phyloP scores from a whole-genome alignment of 2,113 vertebrate species.

The Tretioscincus oriximinensis region DNA sequence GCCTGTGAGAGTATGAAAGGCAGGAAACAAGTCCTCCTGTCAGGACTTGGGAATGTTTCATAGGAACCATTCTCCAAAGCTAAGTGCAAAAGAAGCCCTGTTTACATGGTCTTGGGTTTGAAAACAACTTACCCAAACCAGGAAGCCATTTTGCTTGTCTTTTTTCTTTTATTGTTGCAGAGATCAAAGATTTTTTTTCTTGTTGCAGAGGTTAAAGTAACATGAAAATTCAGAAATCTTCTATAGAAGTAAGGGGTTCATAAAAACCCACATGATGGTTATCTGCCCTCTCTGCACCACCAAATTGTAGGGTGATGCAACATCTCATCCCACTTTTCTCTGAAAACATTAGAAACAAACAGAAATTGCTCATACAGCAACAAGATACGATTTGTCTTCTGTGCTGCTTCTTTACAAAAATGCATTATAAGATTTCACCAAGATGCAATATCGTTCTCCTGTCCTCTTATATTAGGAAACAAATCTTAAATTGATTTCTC shows the following conservation, averaged over 20 bases:
- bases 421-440: background rate
- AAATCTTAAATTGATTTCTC: constrained; percentile 30
- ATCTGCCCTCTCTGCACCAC: background rate
- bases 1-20: no score
- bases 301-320: background rate
- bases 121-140: no score
- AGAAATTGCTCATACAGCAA: background rate
- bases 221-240: background rate
- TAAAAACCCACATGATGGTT: background rate
- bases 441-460: background rate
- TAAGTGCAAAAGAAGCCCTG: no score
- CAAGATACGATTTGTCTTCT: constrained; percentile 6
- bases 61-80: no score
- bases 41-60: no score
- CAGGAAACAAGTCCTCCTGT: no score
- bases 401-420: background rate
- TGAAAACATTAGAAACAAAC: background rate
- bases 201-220: background rate
- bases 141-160: no score
- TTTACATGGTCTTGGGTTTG: no score
- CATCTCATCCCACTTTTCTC: background rate
- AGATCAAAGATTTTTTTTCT: no score
- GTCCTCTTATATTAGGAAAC: constrained; percentile 13
- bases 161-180: no score
- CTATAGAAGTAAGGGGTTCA: background rate